phyloP scores from a whole-genome alignment of 2,797 vertebrate species.

The Nyctalus aviator region DNA sequence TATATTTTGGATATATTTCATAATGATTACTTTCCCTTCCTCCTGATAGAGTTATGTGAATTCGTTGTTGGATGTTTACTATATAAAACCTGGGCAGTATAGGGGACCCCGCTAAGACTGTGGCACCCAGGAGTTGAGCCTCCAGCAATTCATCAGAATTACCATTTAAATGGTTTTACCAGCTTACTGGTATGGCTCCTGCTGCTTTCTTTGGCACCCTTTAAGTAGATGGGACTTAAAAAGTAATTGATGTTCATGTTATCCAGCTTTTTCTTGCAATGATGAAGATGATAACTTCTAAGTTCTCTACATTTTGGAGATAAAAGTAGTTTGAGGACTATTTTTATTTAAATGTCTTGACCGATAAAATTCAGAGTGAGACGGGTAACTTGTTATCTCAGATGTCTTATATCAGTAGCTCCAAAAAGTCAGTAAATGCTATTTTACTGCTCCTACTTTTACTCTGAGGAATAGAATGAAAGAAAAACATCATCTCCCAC shows the following conservation, averaged over 20 bases:
- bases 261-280: not conserved
- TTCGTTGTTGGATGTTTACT: not conserved
- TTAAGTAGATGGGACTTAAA: not conserved
- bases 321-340: not conserved
- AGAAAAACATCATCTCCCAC: not conserved
- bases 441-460: not conserved
- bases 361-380: not conserved
- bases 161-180: not conserved
- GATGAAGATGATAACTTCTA: not conserved
- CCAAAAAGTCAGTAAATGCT: not conserved
- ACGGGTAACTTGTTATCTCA: not conserved
- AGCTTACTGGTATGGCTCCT: not conserved
- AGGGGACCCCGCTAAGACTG: not conserved
- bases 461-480: not conserved
- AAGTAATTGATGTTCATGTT: constrained; percentile 13
- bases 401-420: not conserved
- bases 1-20: not conserved
- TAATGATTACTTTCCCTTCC: not conserved
- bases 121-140: not conserved
- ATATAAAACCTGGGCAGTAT: not conserved
- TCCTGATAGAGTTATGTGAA: not conserved
- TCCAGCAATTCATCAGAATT: not conserved
- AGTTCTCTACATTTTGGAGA: not conserved
- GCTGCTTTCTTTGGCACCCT: not conserved
- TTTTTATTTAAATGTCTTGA: constrained; percentile 49